Conservation (phyloP, 1,140 invertebrate genomes). For the Oreohelix idahoensis region DNA sequence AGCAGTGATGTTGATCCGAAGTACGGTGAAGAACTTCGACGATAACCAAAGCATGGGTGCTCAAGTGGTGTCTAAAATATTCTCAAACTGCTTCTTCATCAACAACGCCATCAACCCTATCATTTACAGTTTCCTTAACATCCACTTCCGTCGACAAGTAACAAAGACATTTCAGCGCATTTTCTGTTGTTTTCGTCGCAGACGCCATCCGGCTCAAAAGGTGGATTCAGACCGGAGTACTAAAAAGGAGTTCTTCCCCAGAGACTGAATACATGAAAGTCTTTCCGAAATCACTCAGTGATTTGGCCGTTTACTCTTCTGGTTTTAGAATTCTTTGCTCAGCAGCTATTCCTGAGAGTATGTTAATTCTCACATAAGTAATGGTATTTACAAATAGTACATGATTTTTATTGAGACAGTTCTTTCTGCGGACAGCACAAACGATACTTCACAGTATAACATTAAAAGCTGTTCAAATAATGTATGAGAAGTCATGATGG, state of each 20-base stretch:
- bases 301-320: no score
- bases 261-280: conserved; percentile 24
- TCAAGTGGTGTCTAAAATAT: conserved; percentile 56
- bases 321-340: no score
- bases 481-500: no score
- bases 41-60: conserved; percentile 41
- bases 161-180: conserved; percentile 44
- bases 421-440: no score
- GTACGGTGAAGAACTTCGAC: conserved; percentile 49
- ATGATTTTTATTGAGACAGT: no score
- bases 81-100: conserved; percentile 66
- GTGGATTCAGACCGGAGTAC: conserved; percentile 50
- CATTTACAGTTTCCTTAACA: conserved; percentile 69
- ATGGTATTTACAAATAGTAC: no score
- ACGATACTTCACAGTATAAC: no score
- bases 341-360: no score
- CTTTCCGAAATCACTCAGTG: no score
- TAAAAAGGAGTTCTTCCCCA: conserved; percentile 46
- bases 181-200: conserved; percentile 44
- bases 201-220: conserved; percentile 40
- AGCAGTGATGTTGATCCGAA: conserved; percentile 56
- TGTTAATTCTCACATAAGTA: no score
- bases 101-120: conserved; percentile 69
- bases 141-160: conserved; percentile 60
- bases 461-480: no score